Conservation (phyloP, 2,113 vertebrate species). For the Tretioscincus oriximinensis region DNA sequence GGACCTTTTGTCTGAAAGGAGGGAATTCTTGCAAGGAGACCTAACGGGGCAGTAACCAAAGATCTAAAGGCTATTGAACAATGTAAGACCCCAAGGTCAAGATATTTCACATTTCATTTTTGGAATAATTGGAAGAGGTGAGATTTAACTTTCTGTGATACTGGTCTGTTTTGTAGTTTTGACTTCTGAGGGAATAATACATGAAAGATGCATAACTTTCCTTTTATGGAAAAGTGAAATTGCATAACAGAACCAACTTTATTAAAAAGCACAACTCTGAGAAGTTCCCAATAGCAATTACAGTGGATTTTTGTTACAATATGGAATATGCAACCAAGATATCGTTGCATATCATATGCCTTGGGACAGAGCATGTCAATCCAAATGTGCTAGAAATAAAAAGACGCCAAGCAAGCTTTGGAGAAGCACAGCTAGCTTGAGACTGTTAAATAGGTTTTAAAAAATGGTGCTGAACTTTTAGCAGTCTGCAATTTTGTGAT, state of each 20-base stretch:
- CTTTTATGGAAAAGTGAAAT: constrained; percentile 35
- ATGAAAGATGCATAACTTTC: constrained; percentile 3
- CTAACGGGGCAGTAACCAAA: constrained; percentile 34
- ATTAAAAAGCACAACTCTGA: constrained; percentile 60
- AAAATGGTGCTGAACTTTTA: constrained; percentile 66
- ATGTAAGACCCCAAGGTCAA: constrained; percentile 1
- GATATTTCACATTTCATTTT: constrained; percentile 44
- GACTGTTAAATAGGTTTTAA: constrained; percentile 39
- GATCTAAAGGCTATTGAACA: constrained; percentile 15
- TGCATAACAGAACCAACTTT: constrained; percentile 12
- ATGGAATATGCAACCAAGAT: constrained; percentile 44
- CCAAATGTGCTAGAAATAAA: constrained; percentile 48
- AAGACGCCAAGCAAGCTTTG: constrained; percentile 50
- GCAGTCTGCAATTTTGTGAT: constrained; percentile 49
- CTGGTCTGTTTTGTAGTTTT: constrained; percentile 36
- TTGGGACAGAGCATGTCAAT: constrained; percentile 59
- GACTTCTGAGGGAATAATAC: constrained; percentile 35
- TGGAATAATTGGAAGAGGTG: constrained; percentile 29
- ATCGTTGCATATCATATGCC: constrained; percentile 42
- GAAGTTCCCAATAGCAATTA: constrained; percentile 35
- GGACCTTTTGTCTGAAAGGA: constrained; percentile 28
- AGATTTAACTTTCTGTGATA: constrained; percentile 31
- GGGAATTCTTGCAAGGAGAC: constrained; percentile 20
- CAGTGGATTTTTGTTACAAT: constrained; percentile 21
- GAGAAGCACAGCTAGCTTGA: constrained; percentile 51